Percentiles rank a stretch among this genome's conserved stretches.
These are phyloP conservation scores for Pollenia labialis DNA, from an alignment of 2,888 invertebrate species.

Conservation along the genomic window DNA sequence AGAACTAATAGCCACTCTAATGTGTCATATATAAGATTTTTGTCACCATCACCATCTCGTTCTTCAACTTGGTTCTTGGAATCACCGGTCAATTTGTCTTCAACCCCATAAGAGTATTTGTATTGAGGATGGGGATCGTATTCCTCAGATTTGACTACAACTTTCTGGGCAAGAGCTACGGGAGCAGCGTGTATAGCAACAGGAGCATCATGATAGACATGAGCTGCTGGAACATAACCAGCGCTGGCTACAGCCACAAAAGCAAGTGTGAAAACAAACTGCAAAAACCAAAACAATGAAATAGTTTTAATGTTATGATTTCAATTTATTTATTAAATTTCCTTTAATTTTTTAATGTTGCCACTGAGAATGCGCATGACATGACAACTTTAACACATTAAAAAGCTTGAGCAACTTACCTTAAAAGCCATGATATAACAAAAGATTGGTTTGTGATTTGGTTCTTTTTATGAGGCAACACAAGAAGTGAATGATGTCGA, in stretches of 20 bases:
- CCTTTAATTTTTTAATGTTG: constrained; percentile 12
- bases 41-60: constrained; percentile 82
- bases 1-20: too few species aligned
- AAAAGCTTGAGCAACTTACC: constrained; percentile 75
- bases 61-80: constrained; percentile 82
- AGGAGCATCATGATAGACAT: constrained; percentile 76
- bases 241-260: constrained; percentile 81
- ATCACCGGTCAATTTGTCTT: constrained; percentile 81
- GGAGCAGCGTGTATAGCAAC: constrained; percentile 72
- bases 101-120: constrained; percentile 81
- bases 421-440: constrained; percentile 80
- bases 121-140: constrained; percentile 82
- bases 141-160: constrained; percentile 76
- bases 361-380: background rate
- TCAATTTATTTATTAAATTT: background rate
- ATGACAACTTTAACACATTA: background rate
- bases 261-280: constrained; percentile 81
- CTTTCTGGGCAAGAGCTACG: constrained; percentile 77
- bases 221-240: constrained; percentile 77
- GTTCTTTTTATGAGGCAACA: constrained; percentile 79
- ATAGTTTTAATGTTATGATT: background rate
- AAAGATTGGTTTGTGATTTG: constrained; percentile 51
- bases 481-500: constrained; percentile 79
- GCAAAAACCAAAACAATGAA: constrained; percentile 57
- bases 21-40: too few species aligned